Conservation (phyloP, 2,888 invertebrate genomes). For the Aphodius sticticus region DNA sequence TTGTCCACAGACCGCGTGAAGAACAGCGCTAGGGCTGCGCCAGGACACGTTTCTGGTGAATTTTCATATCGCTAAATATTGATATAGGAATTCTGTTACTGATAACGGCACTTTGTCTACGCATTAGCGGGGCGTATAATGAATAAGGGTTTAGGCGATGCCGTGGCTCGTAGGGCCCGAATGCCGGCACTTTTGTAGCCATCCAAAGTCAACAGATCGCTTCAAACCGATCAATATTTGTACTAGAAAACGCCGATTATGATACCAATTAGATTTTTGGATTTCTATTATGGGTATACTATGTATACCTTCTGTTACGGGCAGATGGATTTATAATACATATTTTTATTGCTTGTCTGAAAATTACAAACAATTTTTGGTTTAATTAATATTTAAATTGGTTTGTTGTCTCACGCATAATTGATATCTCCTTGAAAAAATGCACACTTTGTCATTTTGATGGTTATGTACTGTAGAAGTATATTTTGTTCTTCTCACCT, state of each 20-base stretch:
- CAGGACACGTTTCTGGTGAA: not conserved
- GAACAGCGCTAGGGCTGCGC: not conserved
- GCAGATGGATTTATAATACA: too few relatives aligned
- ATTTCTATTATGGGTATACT: too few relatives aligned
- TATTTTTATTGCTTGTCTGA: too few relatives aligned
- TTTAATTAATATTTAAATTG: too few relatives aligned
- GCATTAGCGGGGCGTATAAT: not conserved
- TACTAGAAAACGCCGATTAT: not conserved
- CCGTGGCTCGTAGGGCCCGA: not conserved
- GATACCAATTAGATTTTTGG: not conserved
- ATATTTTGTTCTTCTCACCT: too few relatives aligned
- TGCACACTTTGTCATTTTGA: too few relatives aligned
- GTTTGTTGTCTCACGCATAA: too few relatives aligned
- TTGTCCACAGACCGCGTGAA: not conserved
- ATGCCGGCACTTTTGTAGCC: not conserved
- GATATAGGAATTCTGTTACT: not conserved
- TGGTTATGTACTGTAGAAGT: too few relatives aligned
- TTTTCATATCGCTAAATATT: slow-evolving; percentile 4
- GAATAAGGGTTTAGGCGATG: not conserved
- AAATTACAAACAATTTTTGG: too few relatives aligned
- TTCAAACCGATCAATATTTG: slow-evolving; percentile 4
- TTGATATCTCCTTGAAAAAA: too few relatives aligned
- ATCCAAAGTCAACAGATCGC: not conserved
- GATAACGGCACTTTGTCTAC: slow-evolving; percentile 4
- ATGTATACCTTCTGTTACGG: too few relatives aligned